Conservation (phyloP, 1,140 invertebrate genomes). For the Spodoptera litura region DNA sequence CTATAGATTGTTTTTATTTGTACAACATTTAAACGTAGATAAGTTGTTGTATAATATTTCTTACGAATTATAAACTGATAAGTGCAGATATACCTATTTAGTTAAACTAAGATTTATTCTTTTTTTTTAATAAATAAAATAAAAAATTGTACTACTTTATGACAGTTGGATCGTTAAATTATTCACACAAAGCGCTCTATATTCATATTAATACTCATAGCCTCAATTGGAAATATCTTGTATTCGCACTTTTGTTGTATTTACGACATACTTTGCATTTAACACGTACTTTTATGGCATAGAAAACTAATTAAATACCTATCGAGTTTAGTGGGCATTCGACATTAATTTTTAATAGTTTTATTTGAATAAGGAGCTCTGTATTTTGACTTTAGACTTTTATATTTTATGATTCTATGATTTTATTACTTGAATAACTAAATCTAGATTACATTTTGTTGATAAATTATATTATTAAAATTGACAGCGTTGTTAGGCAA, state of each 20-base stretch:
- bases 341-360: background rate
- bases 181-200: background rate
- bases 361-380: background rate
- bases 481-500: no score
- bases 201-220: background rate
- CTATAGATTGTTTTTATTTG: no score
- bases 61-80: no score
- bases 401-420: background rate
- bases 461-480: no score
- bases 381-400: background rate
- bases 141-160: no score
- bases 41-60: no score
- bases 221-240: background rate
- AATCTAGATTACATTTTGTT: background rate
- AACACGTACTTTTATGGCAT: background rate
- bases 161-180: no score
- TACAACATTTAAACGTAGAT: no score
- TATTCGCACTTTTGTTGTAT: slow-evolving; percentile 14
- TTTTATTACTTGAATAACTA: background rate
- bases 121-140: no score
- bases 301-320: slow-evolving; percentile 9
- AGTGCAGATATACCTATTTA: no score
- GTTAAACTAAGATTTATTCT: no score
- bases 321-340: slow-evolving; percentile 3
- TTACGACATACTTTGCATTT: slow-evolving; percentile 18